phyloP scores from a whole-genome alignment of 2,888 invertebrate genomes.

The Ormyrus rosae region DNA sequence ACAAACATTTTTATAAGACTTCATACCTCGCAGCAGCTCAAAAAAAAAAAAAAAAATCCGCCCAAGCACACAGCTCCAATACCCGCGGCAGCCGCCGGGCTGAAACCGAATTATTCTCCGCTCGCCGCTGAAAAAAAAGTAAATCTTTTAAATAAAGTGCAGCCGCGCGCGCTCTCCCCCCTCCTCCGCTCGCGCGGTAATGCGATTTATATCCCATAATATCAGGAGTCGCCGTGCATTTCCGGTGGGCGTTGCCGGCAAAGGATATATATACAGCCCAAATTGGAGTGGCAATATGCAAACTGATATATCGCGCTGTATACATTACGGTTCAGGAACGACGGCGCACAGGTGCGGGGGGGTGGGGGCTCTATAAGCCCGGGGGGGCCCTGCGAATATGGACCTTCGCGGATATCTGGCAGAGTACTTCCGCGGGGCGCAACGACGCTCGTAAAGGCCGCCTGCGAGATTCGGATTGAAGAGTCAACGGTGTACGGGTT shows the following conservation, averaged over 20 bases:
- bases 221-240: constrained; percentile 22
- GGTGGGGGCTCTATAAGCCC: neutral
- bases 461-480: neutral
- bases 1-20: too few relatives aligned
- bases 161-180: neutral
- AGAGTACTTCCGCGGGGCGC: neutral
- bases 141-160: constrained; percentile 43
- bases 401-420: constrained; percentile 34
- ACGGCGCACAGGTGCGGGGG: constrained; percentile 12
- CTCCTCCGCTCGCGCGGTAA: neutral
- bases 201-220: constrained; percentile 47
- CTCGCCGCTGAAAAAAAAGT: neutral
- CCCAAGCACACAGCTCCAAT: too few relatives aligned
- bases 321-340: constrained; percentile 30
- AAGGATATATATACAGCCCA: constrained; percentile 33
- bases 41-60: too few relatives aligned
- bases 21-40: too few relatives aligned
- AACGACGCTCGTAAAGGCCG: constrained; percentile 33
- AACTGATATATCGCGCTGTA: constrained; percentile 60
- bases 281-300: constrained; percentile 62
- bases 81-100: too few relatives aligned
- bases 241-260: neutral
- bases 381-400: neutral
- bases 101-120: constrained; percentile 17
- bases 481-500: too few relatives aligned